phyloP scores from a whole-genome alignment of 2,797 vertebrate species.

The Trematomus bernacchii region DNA sequence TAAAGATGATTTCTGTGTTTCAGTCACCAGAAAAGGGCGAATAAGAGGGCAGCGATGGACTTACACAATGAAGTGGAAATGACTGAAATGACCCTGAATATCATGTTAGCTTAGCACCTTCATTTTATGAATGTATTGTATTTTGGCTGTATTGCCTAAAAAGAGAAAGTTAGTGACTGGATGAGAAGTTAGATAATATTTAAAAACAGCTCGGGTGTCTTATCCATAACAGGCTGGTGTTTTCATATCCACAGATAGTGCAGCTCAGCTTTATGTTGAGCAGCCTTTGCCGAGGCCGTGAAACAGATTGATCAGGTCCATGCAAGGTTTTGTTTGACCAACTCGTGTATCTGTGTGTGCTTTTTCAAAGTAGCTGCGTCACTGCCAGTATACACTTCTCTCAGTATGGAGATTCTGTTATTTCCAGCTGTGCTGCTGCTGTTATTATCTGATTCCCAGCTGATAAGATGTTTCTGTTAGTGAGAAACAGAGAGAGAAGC shows the following conservation, averaged over 20 bases:
- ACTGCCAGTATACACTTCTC: constrained; percentile 52
- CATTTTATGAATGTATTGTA: too few relatives aligned
- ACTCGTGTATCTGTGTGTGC: constrained; percentile 14
- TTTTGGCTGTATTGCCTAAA: neutral
- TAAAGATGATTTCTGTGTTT: neutral
- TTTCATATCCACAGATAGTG: constrained; percentile 4
- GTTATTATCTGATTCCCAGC: constrained; percentile 61
- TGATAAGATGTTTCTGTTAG: constrained; percentile 55
- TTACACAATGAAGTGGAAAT: neutral
- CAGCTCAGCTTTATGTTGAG: constrained; percentile 12
- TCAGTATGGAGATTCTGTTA: constrained; percentile 50
- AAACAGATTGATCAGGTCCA: constrained; percentile 44
- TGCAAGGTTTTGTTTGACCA: constrained; percentile 48
- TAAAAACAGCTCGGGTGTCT: neutral
- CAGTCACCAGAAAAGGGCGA: neutral
- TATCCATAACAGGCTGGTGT: neutral
- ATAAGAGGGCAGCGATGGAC: neutral
- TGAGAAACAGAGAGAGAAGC: constrained; percentile 38
- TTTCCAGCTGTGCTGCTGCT: constrained; percentile 64
- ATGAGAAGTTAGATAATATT: neutral
- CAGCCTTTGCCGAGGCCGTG: constrained; percentile 14
- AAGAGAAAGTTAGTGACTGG: neutral
- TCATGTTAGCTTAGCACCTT: too few relatives aligned
- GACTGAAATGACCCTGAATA: neutral
- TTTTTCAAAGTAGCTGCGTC: constrained; percentile 24